Evolutionary conservation across 1,140 invertebrate species (phyloP).

Genomic region (Drosophila mayri): DNA sequence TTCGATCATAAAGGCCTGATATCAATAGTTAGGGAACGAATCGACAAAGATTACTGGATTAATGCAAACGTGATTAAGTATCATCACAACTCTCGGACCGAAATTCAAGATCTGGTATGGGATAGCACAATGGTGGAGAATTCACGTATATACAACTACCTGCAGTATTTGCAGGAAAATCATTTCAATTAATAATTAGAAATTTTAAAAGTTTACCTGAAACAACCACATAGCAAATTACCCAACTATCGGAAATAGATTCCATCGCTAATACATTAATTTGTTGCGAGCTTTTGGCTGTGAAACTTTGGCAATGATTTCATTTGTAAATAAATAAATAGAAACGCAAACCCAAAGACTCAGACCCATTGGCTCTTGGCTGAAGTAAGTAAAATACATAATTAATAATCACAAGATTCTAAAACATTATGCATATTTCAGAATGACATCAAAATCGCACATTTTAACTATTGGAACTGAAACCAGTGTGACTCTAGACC

Average conservation of each 20-base stretch:
- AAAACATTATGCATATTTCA: not conserved
- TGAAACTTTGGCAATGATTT: not conserved
- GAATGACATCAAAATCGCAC: slow-evolving; percentile 4
- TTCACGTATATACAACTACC: too few species aligned
- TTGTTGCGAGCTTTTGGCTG: slow-evolving; percentile 15
- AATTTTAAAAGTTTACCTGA: not conserved
- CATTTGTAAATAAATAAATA: slow-evolving; percentile 9
- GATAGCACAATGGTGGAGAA: too few species aligned
- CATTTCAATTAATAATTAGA: too few species aligned
- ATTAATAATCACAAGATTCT: not conserved
- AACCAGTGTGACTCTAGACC: not conserved
- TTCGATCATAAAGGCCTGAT: too few species aligned
- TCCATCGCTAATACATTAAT: slow-evolving; percentile 14
- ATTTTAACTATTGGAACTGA: slow-evolving; percentile 16
- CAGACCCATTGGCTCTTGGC: not conserved
- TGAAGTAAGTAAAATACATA: not conserved
- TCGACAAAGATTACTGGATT: too few species aligned
- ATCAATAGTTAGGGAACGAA: too few species aligned
- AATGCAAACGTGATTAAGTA: too few species aligned
- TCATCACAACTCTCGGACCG: too few species aligned
- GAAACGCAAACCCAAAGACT: too few species aligned
- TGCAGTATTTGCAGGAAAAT: too few species aligned
- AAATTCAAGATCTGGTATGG: too few species aligned
- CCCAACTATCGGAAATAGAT: not conserved
- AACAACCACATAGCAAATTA: not conserved